A percentile compares a stretch with the other conserved stretches of the same genome.
Evolutionary conservation across 2,113 vertebrate genomes (phyloP).

Genomic region (Euleptes europaea): DNA sequence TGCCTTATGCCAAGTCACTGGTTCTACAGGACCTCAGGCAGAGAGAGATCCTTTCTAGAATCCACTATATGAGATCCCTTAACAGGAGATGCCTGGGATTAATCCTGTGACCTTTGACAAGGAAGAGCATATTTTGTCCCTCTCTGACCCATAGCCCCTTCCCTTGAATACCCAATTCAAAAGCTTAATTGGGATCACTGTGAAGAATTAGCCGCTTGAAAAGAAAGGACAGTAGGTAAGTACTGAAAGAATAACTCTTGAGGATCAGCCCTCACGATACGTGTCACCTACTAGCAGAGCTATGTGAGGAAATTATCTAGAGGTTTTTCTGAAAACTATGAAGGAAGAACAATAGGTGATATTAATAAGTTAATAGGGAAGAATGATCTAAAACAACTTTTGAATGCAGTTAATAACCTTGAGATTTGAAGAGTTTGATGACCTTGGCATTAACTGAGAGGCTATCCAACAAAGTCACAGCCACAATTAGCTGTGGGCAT

Average conservation of each 20-base stretch:
- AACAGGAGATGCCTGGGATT: too few species aligned
- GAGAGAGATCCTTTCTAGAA: too few species aligned
- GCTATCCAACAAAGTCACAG: neutral
- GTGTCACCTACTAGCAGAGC: slow-evolving; percentile 5
- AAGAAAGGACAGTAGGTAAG: neutral
- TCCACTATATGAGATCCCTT: too few species aligned
- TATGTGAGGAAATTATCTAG: neutral
- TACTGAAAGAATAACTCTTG: neutral
- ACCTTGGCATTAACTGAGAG: neutral
- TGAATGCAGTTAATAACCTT: neutral
- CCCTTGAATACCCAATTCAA: fast-evolving
- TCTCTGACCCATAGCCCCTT: too few species aligned
- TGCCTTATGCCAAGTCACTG: too few species aligned
- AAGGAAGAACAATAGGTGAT: neutral
- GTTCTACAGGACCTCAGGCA: too few species aligned
- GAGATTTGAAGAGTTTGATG: neutral
- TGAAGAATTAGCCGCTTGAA: neutral
- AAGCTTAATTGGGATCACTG: neutral
- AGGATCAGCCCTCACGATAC: slow-evolving; percentile 37
- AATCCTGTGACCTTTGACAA: too few species aligned
- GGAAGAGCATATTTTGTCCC: too few species aligned
- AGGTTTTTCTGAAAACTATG: slow-evolving; percentile 12
- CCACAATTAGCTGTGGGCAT: neutral
- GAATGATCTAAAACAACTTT: neutral
- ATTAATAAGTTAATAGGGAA: neutral